Base-by-base conservation (phyloP, 2,797 vertebrate species). In the Intellagama lesueurii region DNA sequence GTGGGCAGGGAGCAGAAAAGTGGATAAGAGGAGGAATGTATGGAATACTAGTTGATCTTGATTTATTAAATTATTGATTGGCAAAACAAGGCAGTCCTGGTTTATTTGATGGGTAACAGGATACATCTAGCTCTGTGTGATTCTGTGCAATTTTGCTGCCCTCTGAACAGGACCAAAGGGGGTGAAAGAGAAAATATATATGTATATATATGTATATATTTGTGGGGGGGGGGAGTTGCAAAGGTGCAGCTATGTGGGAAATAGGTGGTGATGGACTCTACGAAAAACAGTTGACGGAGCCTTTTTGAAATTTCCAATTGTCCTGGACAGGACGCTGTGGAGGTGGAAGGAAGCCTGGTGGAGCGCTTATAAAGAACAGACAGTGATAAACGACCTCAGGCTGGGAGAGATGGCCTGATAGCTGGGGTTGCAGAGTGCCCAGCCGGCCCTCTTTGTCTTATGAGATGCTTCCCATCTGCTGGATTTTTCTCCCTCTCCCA, bases 331-430 rank as follows among this genome's bases (percentile, higher is more conserved):
- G 90, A 69, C 32, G 66, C 52, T 19, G 32, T 7, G 0, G 40
- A 44, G 47, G 84, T 81, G 76, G 32, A 86, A 52, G 81, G 81
- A 73, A 81, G 88, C 64, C 0, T 85, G 75, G 90, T 52, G 35
- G 86, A 70, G 30, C 26, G 81, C 70, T 86, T 92, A 92, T 94
- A 87, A 94, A 90, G 44, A 82, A 5, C 0, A 14, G 28, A 66
- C 72, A 93, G 81, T 7, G 88, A 92, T 91, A 93, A 5, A 80
- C 47, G 66, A 26, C 76, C 83, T 14, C 24, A 30, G 66, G 52
- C 52, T 80, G 81, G 86, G 75, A 40, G 66, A 84, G 75, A 83
- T 35, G 52, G 35, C 5, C 24, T 19, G 76, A 82, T 76, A 85
- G 52, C 69, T 0, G 22, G 24, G 60, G 64, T 26, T 64, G 60